A percentile compares a stretch with the other conserved stretches of the same genome.
Evolutionary conservation across 2,888 invertebrate genomes (phyloP).

Genomic region (Drosophila putrida): DNA sequence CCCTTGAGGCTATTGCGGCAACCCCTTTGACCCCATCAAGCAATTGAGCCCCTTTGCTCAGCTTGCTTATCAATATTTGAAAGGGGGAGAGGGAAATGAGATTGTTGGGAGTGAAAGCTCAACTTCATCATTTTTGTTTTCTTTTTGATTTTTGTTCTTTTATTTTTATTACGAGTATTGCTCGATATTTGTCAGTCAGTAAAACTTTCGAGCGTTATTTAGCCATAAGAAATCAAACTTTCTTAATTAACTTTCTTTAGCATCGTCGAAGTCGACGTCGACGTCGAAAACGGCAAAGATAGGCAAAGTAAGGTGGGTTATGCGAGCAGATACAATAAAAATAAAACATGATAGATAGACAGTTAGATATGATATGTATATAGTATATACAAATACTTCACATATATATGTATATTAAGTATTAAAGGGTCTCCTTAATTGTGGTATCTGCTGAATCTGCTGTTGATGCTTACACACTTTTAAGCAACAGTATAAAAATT

Average conservation of each 20-base stretch:
- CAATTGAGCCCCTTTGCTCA: constrained; percentile 31
- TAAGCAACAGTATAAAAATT: constrained; percentile 18
- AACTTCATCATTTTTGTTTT: constrained; percentile 57
- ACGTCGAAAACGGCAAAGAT: constrained; percentile 38
- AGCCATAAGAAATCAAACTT: constrained; percentile 80
- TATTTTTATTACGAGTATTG: constrained; percentile 68
- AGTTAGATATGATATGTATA: constrained; percentile 1
- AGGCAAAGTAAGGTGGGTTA: constrained; percentile 62
- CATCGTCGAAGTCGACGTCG: constrained; percentile 51
- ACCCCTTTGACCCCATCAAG: constrained; percentile 38
- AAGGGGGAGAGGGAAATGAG: background rate
- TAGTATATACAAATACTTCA: background rate
- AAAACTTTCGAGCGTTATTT: constrained; percentile 78
- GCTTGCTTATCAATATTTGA: constrained; percentile 57
- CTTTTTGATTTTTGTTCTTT: constrained; percentile 33
- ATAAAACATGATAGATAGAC: constrained; percentile 7
- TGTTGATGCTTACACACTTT: constrained; percentile 15
- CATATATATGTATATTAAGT: constrained; percentile 12
- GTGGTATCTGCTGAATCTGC: constrained; percentile 1
- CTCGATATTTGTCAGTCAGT: constrained; percentile 79
- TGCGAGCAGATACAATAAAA: constrained; percentile 32
- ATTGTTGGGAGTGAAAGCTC: constrained; percentile 26
- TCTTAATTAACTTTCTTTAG: constrained; percentile 77
- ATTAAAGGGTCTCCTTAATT: constrained; percentile 28
- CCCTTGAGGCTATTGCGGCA: constrained; percentile 34